phyloP scores from a whole-genome alignment of 2,113 vertebrate species.

The Muscicapa adusta region DNA sequence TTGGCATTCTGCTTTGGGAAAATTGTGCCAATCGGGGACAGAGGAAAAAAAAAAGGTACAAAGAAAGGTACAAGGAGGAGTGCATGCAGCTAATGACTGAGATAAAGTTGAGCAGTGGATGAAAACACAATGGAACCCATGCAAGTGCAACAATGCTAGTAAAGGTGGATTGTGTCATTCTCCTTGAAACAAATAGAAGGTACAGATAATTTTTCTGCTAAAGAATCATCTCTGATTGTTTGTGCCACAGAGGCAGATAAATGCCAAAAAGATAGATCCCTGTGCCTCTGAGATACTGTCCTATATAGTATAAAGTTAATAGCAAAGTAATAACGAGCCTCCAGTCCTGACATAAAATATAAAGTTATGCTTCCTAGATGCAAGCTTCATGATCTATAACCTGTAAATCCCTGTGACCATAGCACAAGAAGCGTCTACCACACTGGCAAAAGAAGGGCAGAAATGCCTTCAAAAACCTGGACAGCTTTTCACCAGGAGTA shows the following conservation, averaged over 20 bases:
- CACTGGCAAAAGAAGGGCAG: neutral
- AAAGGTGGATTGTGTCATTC: constrained; percentile 60
- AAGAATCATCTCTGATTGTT: constrained; percentile 75
- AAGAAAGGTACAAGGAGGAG: constrained; percentile 6
- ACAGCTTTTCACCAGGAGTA: neutral
- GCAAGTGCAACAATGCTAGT: neutral
- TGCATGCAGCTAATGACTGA: neutral
- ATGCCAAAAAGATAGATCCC: constrained; percentile 76
- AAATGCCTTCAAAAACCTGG: neutral
- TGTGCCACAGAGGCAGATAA: constrained; percentile 76
- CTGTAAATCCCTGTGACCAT: constrained; percentile 35
- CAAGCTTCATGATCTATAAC: constrained; percentile 68
- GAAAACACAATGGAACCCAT: constrained; percentile 23
- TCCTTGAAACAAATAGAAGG: constrained; percentile 64
- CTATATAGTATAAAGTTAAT: constrained; percentile 75
- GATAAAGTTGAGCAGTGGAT: neutral
- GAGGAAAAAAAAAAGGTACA: neutral
- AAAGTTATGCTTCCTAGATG: constrained; percentile 71
- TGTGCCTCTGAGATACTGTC: constrained; percentile 75
- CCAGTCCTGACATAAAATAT: constrained; percentile 78
- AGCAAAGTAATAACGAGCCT: constrained; percentile 75
- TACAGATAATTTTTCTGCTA: constrained; percentile 70
- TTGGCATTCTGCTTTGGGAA: constrained; percentile 55
- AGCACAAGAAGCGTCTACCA: neutral
- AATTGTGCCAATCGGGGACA: constrained; percentile 37